Percentiles rank a stretch among this genome's conserved stretches.
These are phyloP conservation scores for Urosaurus nigricauda DNA, from an alignment of 2,797 vertebrate species.

Conservation along the genomic window DNA sequence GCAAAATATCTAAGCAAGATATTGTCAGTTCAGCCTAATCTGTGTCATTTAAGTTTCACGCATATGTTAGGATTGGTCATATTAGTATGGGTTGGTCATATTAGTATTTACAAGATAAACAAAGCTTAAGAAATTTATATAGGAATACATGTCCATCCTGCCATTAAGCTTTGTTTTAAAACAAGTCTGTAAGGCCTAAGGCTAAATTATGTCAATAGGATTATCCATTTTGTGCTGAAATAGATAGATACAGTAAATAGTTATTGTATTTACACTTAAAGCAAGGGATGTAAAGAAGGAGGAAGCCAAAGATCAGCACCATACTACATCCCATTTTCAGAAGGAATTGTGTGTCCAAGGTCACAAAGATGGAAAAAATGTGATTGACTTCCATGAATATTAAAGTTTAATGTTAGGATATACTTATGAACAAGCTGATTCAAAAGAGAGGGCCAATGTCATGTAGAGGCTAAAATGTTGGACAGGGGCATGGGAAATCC, in stretches of 20 bases:
- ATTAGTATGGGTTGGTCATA: rapidly evolving
- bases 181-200: background rate
- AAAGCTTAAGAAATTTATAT: background rate
- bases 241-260: background rate
- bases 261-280: rapidly evolving
- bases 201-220: background rate
- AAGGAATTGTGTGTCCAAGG: background rate
- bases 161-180: background rate
- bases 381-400: background rate
- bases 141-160: background rate
- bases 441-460: background rate
- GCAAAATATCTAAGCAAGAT: background rate
- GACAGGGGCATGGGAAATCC: background rate
- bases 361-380: background rate
- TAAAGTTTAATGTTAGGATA: background rate
- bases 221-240: background rate
- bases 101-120: rapidly evolving
- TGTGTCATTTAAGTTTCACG: background rate
- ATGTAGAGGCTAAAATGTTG: background rate
- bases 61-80: background rate
- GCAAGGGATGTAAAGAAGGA: background rate
- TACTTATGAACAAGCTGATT: background rate
- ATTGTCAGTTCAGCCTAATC: rapidly evolving
- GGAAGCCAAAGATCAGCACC: background rate
- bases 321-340: background rate